Base-by-base conservation (phyloP, 2,888 invertebrate genomes). In the Camponotus fellah region DNA sequence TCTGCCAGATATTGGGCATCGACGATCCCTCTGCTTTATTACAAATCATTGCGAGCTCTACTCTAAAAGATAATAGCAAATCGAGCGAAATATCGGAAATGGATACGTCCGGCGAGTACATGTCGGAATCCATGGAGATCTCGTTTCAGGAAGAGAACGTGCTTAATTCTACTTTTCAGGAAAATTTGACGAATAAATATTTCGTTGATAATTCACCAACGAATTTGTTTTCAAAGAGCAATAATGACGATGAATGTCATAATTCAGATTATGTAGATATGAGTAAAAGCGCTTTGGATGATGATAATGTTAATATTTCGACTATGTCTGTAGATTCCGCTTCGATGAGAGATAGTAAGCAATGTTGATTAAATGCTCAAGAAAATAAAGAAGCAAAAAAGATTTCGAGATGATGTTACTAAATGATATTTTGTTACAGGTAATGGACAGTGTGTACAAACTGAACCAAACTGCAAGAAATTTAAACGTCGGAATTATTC, bases 11-110 rank as follows among this genome's bases (percentile, higher is more conserved):
- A 85, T 94, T 98, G 58, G 96, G 97, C 0, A 96, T 99, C 81
- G 97, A 97, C 93, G 98, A 99, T 95, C 99, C 99, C 0, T 95
- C 97, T 17, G 96, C 96, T 87, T 95, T 97, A 56, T 94, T 97
- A 21, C 92, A 91, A 86, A 86, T 94, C 21, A 90, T 94, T 26
- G 80, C 32, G 10, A 86, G 84, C 10, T 82, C 74, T 32, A 75
- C 17, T 49, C n/a, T 68, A n/a, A 79, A 60, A 17, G 69, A 71
- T 37, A 89, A 89, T 4, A 84, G 56, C 6, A 80, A 62, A 46
- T 72, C 82, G 5, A 87, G 62, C 9, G 84, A 84, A 21, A 53
- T 43, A 4, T 60, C 74, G 9, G 26, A 26, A 2, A 64, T 83
- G 56, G 86, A 90, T 3, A 75, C 83, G 14, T 87, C 88, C 5